These are phyloP conservation scores for Tragelaphus scriptus DNA, from an alignment of 2,113 vertebrate genomes.

Conservation along the genomic window DNA sequence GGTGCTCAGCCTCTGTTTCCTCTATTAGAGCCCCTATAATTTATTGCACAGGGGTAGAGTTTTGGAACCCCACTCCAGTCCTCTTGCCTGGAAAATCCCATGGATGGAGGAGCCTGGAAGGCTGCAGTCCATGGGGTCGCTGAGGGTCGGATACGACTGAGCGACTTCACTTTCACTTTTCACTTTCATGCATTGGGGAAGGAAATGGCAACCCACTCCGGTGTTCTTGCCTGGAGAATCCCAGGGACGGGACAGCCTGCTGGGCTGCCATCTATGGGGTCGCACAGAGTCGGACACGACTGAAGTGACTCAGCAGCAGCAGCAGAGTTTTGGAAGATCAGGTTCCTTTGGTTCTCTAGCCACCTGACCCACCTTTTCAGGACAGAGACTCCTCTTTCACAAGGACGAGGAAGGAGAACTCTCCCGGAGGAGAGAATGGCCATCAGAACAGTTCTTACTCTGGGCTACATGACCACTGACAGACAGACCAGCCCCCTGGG, in stretches of 20 bases:
- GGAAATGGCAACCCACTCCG: no score
- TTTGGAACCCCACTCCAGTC: background rate
- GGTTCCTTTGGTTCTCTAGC: background rate
- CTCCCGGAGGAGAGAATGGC: background rate
- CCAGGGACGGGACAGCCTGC: no score
- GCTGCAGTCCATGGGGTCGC: no score
- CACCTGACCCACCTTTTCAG: background rate
- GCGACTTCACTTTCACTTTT: no score
- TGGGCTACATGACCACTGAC: background rate
- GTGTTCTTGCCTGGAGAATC: no score
- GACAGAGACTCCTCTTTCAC: background rate
- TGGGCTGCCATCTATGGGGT: no score
- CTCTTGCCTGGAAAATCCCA: no score
- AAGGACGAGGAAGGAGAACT: rapidly evolving
- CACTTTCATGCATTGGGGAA: no score
- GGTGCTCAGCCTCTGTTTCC: background rate
- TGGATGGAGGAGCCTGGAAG: no score
- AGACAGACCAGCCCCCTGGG: background rate
- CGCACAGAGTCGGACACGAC: no score
- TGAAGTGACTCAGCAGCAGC: no score
- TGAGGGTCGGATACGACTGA: no score
- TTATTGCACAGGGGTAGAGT: background rate
- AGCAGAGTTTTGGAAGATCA: background rate
- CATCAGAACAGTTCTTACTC: rapidly evolving
- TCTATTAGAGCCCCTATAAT: background rate